These are phyloP conservation scores for Amblyjoppa fuscipennis DNA, from an alignment of 2,888 invertebrate species.

Conservation along the genomic window DNA sequence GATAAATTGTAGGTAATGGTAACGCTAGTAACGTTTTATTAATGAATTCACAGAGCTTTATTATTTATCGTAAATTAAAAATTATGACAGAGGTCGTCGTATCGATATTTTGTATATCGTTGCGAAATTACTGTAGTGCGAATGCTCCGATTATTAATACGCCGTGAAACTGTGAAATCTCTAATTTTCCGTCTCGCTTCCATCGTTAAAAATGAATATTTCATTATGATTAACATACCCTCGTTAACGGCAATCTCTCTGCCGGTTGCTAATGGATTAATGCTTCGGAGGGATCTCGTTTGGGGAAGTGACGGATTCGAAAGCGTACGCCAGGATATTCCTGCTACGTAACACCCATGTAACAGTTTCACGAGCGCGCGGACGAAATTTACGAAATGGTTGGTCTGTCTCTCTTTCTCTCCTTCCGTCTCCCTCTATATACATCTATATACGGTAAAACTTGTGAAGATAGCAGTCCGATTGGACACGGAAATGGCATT, in stretches of 20 bases:
- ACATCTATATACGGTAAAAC: too few species aligned
- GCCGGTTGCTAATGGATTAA: slow-evolving; percentile 42
- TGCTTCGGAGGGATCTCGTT: background rate
- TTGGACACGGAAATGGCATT: background rate
- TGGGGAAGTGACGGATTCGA: background rate
- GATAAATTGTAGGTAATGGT: slow-evolving; percentile 19
- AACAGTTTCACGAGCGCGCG: background rate
- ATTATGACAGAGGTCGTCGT: background rate
- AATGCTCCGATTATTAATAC: slow-evolving; percentile 27
- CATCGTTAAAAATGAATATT: slow-evolving; percentile 30
- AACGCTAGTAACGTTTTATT: slow-evolving; percentile 11
- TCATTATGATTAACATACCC: slow-evolving; percentile 31
- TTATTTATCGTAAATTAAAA: slow-evolving; percentile 30
- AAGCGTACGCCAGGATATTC: background rate
- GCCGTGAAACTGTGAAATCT: slow-evolving; percentile 1
- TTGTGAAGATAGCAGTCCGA: too few species aligned
- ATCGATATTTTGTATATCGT: background rate
- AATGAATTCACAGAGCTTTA: slow-evolving; percentile 26
- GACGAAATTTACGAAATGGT: background rate
- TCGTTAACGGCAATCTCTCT: background rate
- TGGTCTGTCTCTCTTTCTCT: background rate
- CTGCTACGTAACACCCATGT: slow-evolving; percentile 1
- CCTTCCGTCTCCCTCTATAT: background rate
- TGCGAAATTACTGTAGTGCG: background rate
- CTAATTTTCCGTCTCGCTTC: background rate